These are phyloP conservation scores for Pimpla rufipes DNA, from an alignment of 2,888 invertebrate species.

Conservation along the genomic window DNA sequence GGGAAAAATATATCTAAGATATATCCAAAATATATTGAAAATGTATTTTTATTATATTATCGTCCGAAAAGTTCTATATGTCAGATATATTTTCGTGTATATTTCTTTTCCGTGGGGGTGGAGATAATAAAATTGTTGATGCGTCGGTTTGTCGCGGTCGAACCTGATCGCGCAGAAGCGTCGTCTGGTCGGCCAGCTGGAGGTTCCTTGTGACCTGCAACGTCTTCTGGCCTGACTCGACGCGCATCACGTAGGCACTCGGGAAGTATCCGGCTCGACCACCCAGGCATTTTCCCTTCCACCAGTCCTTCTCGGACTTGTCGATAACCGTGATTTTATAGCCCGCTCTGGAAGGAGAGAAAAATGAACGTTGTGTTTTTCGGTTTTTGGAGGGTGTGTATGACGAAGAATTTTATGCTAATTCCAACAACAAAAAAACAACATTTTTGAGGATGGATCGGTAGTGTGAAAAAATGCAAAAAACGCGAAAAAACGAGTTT, in stretches of 20 bases:
- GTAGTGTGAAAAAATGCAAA: no score
- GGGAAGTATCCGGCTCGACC: constrained; percentile 97
- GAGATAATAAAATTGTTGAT: no score
- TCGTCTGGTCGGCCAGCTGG: constrained; percentile 91
- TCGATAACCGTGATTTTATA: constrained; percentile 95
- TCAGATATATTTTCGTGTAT: no score
- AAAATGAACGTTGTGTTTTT: background rate
- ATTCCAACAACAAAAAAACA: no score
- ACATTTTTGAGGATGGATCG: no score
- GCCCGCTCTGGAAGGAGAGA: constrained; percentile 77
- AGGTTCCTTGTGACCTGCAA: constrained; percentile 95
- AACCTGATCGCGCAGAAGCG: constrained; percentile 82
- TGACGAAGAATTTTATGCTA: background rate
- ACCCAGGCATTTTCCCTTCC: constrained; percentile 96
- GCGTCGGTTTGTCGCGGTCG: background rate
- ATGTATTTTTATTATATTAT: no score
- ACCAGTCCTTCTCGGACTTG: constrained; percentile 98
- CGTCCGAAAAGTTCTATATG: no score
- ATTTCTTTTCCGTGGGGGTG: no score
- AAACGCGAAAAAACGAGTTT: no score
- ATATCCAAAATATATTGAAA: no score
- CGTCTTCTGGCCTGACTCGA: constrained; percentile 96
- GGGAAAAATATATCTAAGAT: no score
- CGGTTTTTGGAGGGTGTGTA: background rate
- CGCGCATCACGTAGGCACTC: constrained; percentile 96